Conservation (phyloP, 2,797 vertebrate genomes). For the Tenualosa ilisha region DNA sequence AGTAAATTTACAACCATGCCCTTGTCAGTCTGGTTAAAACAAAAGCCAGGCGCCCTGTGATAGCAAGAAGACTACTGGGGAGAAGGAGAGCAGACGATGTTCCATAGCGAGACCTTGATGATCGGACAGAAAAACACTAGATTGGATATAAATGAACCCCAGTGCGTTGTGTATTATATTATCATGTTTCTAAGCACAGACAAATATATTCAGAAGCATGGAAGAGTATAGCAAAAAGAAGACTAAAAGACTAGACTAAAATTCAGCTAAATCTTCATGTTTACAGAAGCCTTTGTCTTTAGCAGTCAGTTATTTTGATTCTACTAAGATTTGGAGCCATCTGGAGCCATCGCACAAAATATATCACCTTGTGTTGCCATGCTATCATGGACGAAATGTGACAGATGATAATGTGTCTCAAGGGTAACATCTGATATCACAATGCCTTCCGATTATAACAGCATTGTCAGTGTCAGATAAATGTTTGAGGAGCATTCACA, state of each 20-base stretch:
- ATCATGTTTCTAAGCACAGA: not conserved
- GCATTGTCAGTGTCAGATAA: not conserved
- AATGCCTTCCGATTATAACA: not conserved
- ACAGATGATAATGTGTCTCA: not conserved
- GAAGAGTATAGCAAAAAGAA: too few relatives aligned
- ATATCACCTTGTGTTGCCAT: not conserved
- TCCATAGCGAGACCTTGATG: not conserved
- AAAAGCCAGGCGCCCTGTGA: slow-evolving; percentile 4
- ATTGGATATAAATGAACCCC: too few relatives aligned
- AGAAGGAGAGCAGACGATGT: not conserved
- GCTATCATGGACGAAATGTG: not conserved
- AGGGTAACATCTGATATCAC: not conserved
- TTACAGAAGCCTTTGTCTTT: not conserved
- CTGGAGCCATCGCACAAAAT: not conserved
- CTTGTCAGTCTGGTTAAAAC: not conserved
- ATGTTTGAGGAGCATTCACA: too few relatives aligned
- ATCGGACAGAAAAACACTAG: not conserved
- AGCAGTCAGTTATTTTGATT: not conserved
- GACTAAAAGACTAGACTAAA: not conserved
- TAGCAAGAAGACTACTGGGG: not conserved
- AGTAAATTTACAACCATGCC: not conserved
- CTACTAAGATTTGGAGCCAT: not conserved
- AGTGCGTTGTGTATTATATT: not conserved
- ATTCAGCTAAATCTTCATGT: not conserved
- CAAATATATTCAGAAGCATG: not conserved